Conservation (phyloP, 2,888 invertebrate species). For the Pseudeuparius sepicola region DNA sequence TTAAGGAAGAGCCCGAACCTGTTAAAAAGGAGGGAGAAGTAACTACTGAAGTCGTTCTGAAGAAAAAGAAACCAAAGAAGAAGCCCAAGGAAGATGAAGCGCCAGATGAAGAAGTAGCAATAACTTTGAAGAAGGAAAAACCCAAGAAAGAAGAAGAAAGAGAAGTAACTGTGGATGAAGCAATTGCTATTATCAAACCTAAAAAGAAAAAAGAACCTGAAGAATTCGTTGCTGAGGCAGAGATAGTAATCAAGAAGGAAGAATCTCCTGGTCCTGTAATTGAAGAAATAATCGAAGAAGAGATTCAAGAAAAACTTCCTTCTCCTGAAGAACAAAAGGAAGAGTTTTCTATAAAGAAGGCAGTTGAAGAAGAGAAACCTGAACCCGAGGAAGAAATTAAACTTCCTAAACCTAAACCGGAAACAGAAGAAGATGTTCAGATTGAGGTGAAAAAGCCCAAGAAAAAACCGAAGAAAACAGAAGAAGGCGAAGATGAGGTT, state of each 20-base stretch:
- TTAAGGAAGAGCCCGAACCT: conserved; percentile 35
- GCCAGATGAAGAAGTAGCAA: conserved; percentile 17
- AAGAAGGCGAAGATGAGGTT: conserved; percentile 22
- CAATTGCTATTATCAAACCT: conserved; percentile 22
- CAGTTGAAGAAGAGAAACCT: conserved; percentile 30
- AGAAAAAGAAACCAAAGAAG: conserved; percentile 9
- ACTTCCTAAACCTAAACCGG: conserved; percentile 16
- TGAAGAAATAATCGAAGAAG: conserved; percentile 21
- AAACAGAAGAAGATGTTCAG: conserved; percentile 26
- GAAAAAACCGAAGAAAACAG: conserved; percentile 23
- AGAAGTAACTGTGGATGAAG: conserved; percentile 20
- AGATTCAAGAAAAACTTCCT: conserved; percentile 26
- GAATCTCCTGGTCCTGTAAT: conserved; percentile 15
- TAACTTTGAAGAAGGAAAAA: conserved; percentile 18
- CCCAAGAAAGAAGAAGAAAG: conserved; percentile 29
- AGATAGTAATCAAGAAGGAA: conserved; percentile 27
- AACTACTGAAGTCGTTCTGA: conserved; percentile 15
- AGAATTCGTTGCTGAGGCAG: conserved; percentile 9
- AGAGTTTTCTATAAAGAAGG: conserved; percentile 36
- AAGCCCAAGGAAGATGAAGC: conserved; percentile 33
- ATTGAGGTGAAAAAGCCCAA: conserved; percentile 23
- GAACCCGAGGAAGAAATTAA: conserved; percentile 20
- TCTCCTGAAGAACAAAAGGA: conserved; percentile 36
- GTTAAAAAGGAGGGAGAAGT: conserved; percentile 35
- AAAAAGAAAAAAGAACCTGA: conserved; percentile 21